phyloP scores from a whole-genome alignment of 2,113 vertebrate species.

The Pycnonotus jocosus region DNA sequence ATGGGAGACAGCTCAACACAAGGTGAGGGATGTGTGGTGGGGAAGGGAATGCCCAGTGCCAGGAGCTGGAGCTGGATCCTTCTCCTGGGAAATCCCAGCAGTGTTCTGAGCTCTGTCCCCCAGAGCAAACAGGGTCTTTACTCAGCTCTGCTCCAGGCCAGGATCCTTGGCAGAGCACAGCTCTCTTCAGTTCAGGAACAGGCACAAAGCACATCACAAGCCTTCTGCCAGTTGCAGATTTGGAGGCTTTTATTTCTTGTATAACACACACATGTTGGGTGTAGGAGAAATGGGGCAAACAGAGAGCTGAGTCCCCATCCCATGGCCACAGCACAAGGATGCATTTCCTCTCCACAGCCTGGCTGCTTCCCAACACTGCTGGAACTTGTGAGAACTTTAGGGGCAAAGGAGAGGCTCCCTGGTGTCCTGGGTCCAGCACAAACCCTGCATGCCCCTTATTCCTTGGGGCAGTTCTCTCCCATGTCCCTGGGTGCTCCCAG shows the following conservation, averaged over 20 bases:
- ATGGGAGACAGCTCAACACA: background rate
- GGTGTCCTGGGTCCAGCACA: background rate
- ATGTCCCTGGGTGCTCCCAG: background rate
- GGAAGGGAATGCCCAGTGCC: background rate
- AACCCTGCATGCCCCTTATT: background rate
- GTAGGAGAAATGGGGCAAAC: background rate
- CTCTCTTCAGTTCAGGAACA: background rate
- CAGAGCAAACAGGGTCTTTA: background rate
- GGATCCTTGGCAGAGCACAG: background rate
- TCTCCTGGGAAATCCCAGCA: background rate
- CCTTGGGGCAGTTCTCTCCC: background rate
- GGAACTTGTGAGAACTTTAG: background rate
- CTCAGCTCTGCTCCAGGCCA: background rate
- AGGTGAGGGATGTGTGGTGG: background rate
- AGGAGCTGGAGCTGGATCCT: background rate
- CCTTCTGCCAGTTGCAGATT: background rate
- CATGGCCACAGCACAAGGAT: background rate
- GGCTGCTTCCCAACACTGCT: background rate
- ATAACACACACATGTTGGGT: rapidly evolving
- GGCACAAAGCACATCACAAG: background rate
- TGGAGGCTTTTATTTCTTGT: background rate
- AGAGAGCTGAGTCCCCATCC: background rate
- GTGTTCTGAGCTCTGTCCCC: background rate
- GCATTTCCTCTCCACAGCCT: background rate
- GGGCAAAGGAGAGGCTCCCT: background rate